phyloP scores from a whole-genome alignment of 2,113 vertebrate genomes.

The Gracilinanus agilis region DNA sequence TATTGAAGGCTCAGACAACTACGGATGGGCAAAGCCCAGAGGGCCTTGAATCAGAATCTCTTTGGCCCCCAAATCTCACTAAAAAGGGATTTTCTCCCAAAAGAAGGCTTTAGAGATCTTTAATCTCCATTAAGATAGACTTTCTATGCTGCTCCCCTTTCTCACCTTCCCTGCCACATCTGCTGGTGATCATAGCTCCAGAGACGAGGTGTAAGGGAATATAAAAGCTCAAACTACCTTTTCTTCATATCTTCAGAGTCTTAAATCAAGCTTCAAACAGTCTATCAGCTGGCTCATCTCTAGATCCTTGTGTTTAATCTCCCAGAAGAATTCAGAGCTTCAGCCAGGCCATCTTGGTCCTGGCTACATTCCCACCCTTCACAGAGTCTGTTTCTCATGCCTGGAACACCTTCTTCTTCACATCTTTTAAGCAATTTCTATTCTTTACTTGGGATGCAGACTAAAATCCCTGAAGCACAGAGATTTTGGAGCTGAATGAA shows the following conservation, averaged over 20 bases:
- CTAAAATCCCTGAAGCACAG: background rate
- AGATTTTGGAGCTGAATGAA: background rate
- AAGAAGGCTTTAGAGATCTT: conserved; percentile 48
- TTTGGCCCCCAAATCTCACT: conserved; percentile 18
- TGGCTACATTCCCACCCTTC: conserved; percentile 44
- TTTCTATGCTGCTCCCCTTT: conserved; percentile 48
- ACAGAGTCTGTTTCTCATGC: conserved; percentile 33
- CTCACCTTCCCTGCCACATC: conserved; percentile 28
- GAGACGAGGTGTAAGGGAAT: conserved; percentile 43
- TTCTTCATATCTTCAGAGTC: conserved; percentile 11
- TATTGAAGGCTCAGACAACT: conserved; percentile 59
- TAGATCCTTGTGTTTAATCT: conserved; percentile 57
- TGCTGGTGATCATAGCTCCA: conserved; percentile 47
- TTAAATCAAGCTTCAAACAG: conserved; percentile 52
- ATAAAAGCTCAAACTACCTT: conserved; percentile 38
- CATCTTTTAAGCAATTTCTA: background rate
- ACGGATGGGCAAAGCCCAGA: conserved; percentile 63
- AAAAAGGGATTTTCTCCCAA: conserved; percentile 46
- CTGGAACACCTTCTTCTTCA: conserved; percentile 37
- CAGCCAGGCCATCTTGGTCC: conserved; percentile 45
- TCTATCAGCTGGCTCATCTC: conserved; percentile 47
- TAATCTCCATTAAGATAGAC: conserved; percentile 58
- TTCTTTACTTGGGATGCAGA: background rate
- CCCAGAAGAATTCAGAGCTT: conserved; percentile 43
- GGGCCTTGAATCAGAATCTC: conserved; percentile 37